Conservation (phyloP, 2,113 vertebrate genomes). For the Papio anubis region DNA sequence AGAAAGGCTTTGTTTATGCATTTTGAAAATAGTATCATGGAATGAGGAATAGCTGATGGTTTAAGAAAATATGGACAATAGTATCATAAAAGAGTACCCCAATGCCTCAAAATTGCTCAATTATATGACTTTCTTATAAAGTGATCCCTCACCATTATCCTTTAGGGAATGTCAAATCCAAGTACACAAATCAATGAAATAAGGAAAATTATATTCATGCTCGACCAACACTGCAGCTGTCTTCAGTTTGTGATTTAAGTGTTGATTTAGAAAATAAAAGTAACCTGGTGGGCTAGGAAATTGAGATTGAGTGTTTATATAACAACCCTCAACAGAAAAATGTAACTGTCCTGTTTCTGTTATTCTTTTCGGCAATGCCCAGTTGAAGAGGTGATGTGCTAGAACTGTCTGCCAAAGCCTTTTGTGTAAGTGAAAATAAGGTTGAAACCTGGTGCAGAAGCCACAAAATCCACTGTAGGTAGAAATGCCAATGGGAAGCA, state of each 20-base stretch:
- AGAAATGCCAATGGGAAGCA: neutral
- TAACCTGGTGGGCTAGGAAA: neutral
- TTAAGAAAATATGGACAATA: slow-evolving; percentile 56
- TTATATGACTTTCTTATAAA: slow-evolving; percentile 51
- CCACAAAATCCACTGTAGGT: neutral
- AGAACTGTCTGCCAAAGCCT: neutral
- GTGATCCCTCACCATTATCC: neutral
- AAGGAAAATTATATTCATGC: slow-evolving; percentile 60
- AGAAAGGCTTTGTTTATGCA: neutral
- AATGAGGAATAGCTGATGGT: neutral
- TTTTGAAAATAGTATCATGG: slow-evolving; percentile 38
- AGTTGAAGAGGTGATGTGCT: neutral
- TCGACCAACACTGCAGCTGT: neutral
- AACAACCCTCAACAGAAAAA: neutral
- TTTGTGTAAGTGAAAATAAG: neutral
- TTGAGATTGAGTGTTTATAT: neutral
- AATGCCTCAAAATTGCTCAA: slow-evolving; percentile 43
- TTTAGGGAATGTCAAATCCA: slow-evolving; percentile 26
- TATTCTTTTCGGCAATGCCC: neutral
- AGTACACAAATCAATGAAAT: slow-evolving; percentile 52
- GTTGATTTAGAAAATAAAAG: slow-evolving; percentile 30
- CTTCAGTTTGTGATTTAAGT: slow-evolving; percentile 46
- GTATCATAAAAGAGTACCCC: slow-evolving; percentile 45
- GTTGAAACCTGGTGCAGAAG: neutral
- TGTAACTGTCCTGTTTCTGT: neutral